Percentiles rank a stretch among this genome's conserved stretches.
phyloP scores from a whole-genome alignment of 2,113 vertebrate species.

The Paraplagusia blochii region DNA sequence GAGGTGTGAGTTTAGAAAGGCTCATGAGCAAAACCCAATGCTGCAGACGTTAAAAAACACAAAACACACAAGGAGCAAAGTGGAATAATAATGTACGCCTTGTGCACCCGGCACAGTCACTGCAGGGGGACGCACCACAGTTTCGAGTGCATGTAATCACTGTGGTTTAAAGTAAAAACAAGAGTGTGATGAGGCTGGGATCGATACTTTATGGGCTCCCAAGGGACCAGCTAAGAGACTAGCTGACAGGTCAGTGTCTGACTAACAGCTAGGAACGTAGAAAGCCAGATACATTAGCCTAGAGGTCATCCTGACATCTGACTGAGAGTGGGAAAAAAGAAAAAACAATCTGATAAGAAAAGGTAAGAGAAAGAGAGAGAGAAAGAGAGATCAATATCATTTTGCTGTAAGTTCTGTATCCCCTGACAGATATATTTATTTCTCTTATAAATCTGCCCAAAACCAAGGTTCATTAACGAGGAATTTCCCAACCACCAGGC shows the following conservation, averaged over 20 bases:
- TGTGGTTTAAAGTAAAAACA: slow-evolving; percentile 60
- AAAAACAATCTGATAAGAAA: slow-evolving; percentile 41
- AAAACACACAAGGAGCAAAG: slow-evolving; percentile 22
- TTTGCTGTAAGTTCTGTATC: slow-evolving; percentile 26
- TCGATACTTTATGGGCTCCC: slow-evolving; percentile 52
- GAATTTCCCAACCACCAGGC: too few relatives aligned
- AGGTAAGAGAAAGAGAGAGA: slow-evolving; percentile 9
- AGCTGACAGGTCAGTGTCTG: slow-evolving; percentile 59
- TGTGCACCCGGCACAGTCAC: slow-evolving; percentile 9
- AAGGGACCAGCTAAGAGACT: slow-evolving; percentile 55
- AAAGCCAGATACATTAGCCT: slow-evolving; percentile 41
- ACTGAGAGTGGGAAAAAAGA: slow-evolving; percentile 26
- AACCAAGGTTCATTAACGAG: slow-evolving; percentile 4
- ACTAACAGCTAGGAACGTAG: slow-evolving; percentile 40
- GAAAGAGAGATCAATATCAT: slow-evolving; percentile 38
- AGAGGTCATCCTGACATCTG: slow-evolving; percentile 51
- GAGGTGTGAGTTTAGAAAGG: slow-evolving; percentile 29
- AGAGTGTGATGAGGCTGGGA: slow-evolving; percentile 51
- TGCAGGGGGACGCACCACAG: slow-evolving; percentile 38
- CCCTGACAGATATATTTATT: slow-evolving; percentile 7
- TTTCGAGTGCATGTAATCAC: slow-evolving; percentile 39
- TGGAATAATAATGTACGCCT: slow-evolving; percentile 17
- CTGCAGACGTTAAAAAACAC: slow-evolving; percentile 37
- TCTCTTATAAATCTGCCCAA: slow-evolving; percentile 8
- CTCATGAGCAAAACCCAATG: slow-evolving; percentile 59